A percentile compares a stretch with the other conserved stretches of the same genome.
These are phyloP conservation scores for Pyrrhia umbra DNA, from an alignment of 2,888 invertebrate genomes.

Conservation along the genomic window DNA sequence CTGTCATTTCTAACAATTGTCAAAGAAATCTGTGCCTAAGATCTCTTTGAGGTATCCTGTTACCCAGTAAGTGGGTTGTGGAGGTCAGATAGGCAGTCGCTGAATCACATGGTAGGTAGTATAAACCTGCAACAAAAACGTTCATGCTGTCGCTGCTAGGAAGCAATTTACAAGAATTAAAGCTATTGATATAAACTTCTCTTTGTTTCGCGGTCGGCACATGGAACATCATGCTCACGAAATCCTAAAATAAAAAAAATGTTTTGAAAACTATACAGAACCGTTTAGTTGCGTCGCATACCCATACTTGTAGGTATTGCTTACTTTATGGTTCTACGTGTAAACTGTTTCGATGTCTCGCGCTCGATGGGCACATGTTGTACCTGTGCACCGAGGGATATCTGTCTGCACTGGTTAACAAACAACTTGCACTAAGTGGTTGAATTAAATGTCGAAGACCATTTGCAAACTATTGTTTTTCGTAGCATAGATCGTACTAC, in stretches of 20 bases:
- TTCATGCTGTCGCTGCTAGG: no score
- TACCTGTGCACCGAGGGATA: conserved; percentile 20
- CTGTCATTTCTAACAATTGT: no score
- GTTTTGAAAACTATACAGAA: conserved; percentile 13
- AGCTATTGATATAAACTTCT: no score
- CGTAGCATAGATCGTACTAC: conserved; percentile 9
- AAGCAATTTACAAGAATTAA: no score
- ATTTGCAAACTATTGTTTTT: neutral
- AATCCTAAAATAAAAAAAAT: neutral
- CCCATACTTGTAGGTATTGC: conserved; percentile 13
- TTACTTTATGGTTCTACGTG: conserved; percentile 66
- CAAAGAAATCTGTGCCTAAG: no score
- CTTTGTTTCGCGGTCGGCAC: no score
- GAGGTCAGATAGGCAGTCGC: no score
- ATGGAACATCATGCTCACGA: neutral
- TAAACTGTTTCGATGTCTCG: conserved; percentile 65
- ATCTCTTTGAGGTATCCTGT: no score
- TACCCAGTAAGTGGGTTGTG: no score
- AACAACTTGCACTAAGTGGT: conserved; percentile 30
- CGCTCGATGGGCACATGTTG: conserved; percentile 58
- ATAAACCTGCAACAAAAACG: no score
- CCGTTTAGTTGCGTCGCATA: neutral
- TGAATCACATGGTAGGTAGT: no score
- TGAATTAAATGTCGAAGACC: conserved; percentile 11
- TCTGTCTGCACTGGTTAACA: conserved; percentile 32